phyloP scores from a whole-genome alignment of 1,140 invertebrate genomes.

The Monomorium pharaonis region DNA sequence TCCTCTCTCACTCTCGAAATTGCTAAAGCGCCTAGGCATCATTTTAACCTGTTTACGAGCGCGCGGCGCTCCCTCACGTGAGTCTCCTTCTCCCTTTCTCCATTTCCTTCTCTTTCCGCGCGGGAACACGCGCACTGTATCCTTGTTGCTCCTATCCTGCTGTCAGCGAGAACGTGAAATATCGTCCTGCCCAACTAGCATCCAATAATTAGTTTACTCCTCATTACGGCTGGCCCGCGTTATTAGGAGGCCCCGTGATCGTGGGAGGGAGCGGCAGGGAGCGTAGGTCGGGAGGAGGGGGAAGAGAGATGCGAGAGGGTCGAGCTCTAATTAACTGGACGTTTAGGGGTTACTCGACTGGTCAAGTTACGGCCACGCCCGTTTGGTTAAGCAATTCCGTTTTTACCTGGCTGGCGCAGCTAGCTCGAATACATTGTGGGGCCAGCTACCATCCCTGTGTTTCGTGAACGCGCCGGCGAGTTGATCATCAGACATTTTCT shows the following conservation, averaged over 20 bases:
- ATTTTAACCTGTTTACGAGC: slow-evolving; percentile 65
- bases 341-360: slow-evolving; percentile 78
- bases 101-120: slow-evolving; percentile 19
- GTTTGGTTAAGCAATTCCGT: slow-evolving; percentile 70
- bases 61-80: slow-evolving; percentile 16
- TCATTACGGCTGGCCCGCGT: slow-evolving; percentile 82
- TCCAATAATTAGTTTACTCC: slow-evolving; percentile 85
- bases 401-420: slow-evolving; percentile 66
- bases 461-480: slow-evolving; percentile 23
- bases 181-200: slow-evolving; percentile 82
- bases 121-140: slow-evolving; percentile 41
- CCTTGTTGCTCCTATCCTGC: slow-evolving; percentile 79
- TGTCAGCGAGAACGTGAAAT: slow-evolving; percentile 83
- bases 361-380: slow-evolving; percentile 78
- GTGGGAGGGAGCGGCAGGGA: slow-evolving; percentile 61
- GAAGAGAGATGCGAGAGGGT: slow-evolving; percentile 19
- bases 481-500: slow-evolving; percentile 30
- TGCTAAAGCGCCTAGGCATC: slow-evolving; percentile 43
- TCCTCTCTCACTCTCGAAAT: slow-evolving; percentile 50
- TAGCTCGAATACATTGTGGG: slow-evolving; percentile 68
- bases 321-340: slow-evolving; percentile 82
- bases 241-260: slow-evolving; percentile 76
- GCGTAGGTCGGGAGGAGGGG: neutral
- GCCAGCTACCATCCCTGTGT: slow-evolving; percentile 40
- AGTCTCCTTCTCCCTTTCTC: slow-evolving; percentile 34